Conservation (phyloP, 1,140 invertebrate genomes). For the Hyles euphorbiae region DNA sequence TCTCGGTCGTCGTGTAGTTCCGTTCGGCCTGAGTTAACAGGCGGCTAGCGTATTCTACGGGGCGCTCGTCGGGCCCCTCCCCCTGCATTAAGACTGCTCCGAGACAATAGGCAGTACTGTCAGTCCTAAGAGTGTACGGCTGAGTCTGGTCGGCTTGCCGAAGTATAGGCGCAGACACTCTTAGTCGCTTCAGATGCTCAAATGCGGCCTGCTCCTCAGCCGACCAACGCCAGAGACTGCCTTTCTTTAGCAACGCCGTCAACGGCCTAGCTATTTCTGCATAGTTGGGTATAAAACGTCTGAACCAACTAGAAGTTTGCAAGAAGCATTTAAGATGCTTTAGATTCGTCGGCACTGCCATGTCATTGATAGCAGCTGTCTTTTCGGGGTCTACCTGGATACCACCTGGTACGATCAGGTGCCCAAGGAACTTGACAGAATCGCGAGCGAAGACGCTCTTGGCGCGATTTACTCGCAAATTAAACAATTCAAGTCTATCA, state of each 20-base stretch:
- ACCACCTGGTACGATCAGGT: constrained; percentile 41
- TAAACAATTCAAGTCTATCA: constrained; percentile 23
- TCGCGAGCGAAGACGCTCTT: constrained; percentile 49
- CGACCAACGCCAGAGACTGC: constrained; percentile 30
- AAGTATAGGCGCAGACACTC: constrained; percentile 26
- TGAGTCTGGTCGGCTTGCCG: constrained; percentile 27
- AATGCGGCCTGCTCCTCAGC: constrained; percentile 11
- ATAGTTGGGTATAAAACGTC: constrained; percentile 55
- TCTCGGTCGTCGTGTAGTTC: constrained; percentile 62
- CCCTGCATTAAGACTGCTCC: constrained; percentile 30
- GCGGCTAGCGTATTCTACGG: constrained; percentile 59
- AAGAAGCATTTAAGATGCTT: constrained; percentile 34
- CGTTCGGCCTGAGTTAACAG: constrained; percentile 52
- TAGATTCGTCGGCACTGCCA: constrained; percentile 17
- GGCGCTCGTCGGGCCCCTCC: constrained; percentile 32
- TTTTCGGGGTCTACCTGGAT: constrained; percentile 32
- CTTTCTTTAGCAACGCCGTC: constrained; percentile 44
- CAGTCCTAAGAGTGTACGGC: constrained; percentile 38
- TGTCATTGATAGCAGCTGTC: constrained; percentile 36
- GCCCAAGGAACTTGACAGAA: constrained; percentile 52
- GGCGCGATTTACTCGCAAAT: constrained; percentile 28
- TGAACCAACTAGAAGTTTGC: constrained; percentile 48
- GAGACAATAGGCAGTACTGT: constrained; percentile 42
- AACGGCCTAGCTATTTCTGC: constrained; percentile 50
- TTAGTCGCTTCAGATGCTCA: constrained; percentile 16